phyloP scores from a whole-genome alignment of 2,113 vertebrate genomes.

The Rynchops niger region DNA sequence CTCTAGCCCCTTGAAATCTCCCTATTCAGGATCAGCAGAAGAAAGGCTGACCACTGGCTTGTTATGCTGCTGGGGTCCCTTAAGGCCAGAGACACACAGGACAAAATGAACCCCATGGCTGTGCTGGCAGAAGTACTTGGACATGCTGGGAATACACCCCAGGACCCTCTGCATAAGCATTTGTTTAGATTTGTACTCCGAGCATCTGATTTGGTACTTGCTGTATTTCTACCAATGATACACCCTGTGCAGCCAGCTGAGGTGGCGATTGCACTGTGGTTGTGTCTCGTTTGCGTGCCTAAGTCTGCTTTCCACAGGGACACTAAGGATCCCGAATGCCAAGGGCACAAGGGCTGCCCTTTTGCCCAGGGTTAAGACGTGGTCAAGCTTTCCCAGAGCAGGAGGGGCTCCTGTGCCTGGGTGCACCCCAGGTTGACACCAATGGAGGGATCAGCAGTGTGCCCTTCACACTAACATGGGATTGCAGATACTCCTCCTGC shows the following conservation, averaged over 20 bases:
- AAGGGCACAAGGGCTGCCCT: background rate
- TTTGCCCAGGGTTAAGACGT: background rate
- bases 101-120: background rate
- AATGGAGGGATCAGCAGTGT: background rate
- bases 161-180: background rate
- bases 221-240: background rate
- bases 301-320: background rate
- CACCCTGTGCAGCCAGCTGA: background rate
- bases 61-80: background rate
- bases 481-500: background rate
- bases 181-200: background rate
- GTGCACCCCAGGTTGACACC: background rate
- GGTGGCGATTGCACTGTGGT: background rate
- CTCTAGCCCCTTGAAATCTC: background rate
- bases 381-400: background rate
- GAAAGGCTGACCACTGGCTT: background rate
- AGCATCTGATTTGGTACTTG: background rate
- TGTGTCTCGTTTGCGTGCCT: fast-evolving
- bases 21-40: background rate
- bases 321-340: background rate
- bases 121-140: fast-evolving
- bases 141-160: background rate
- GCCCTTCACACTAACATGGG: fast-evolving
- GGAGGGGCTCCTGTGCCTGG: background rate
- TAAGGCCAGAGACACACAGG: background rate